A percentile compares a stretch with the other conserved stretches of the same genome.
phyloP scores from a whole-genome alignment of 2,113 vertebrate species.

The Microtus oregoni region DNA sequence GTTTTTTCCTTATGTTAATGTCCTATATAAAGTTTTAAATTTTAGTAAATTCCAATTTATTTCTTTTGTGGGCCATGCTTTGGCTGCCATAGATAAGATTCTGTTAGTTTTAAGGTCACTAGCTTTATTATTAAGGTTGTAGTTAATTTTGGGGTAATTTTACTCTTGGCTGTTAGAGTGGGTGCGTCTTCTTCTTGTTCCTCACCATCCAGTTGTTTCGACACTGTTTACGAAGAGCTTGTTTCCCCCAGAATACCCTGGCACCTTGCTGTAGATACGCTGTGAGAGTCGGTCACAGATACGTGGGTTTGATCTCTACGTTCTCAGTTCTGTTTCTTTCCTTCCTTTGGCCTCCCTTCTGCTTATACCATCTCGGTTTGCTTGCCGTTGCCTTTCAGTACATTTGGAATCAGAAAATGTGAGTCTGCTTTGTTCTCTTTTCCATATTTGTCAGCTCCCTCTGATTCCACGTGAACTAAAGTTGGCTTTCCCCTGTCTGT shows the following conservation, averaged over 20 bases:
- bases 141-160: slow-evolving; percentile 19
- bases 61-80: not conserved
- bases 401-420: not conserved
- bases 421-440: slow-evolving; percentile 1
- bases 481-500: not conserved
- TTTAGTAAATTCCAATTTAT: not conserved
- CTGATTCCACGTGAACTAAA: not conserved
- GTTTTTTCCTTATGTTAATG: not conserved
- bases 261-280: not conserved
- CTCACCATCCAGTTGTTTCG: not conserved
- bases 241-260: not conserved
- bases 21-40: slow-evolving; percentile 31
- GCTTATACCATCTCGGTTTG: not conserved
- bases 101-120: not conserved
- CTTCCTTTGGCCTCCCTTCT: not conserved
- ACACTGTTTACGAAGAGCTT: not conserved
- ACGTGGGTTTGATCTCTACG: not conserved
- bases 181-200: not conserved
- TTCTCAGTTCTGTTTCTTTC: not conserved
- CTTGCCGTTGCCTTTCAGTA: not conserved
- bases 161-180: not conserved
- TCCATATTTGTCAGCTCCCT: not conserved
- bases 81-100: not conserved
- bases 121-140: not conserved
- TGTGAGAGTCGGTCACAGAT: not conserved